Percentiles rank a stretch among this genome's conserved stretches.
Conservation (phyloP, 2,888 invertebrate genomes). For the Nomada hirtipes region DNA sequence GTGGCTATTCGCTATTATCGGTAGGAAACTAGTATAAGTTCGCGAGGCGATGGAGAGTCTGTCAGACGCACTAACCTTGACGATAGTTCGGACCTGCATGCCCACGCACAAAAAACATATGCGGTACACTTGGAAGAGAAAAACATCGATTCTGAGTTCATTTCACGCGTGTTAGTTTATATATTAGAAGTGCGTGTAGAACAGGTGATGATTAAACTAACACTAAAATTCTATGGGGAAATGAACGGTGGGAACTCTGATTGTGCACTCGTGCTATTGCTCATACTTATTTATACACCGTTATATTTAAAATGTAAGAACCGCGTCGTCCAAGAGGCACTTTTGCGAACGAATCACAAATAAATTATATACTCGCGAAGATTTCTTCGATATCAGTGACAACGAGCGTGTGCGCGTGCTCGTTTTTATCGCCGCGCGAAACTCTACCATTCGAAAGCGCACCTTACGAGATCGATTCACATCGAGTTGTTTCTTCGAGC, state of each 20-base stretch:
- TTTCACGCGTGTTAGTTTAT: slow-evolving; percentile 63
- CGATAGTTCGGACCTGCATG: slow-evolving; percentile 72
- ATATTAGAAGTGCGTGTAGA: slow-evolving; percentile 36
- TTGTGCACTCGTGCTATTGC: slow-evolving; percentile 82
- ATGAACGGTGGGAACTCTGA: slow-evolving; percentile 67
- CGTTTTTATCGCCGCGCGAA: slow-evolving; percentile 24
- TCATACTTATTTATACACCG: slow-evolving; percentile 85
- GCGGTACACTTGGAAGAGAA: slow-evolving; percentile 71
- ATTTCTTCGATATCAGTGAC: slow-evolving; percentile 27
- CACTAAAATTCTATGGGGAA: slow-evolving; percentile 58
- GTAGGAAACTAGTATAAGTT: slow-evolving; percentile 39
- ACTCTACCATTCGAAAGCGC: slow-evolving; percentile 16
- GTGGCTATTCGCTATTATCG: slow-evolving; percentile 24
- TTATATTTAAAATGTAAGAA: slow-evolving; percentile 84
- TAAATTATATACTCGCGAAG: slow-evolving; percentile 47
- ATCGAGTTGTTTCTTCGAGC: slow-evolving; percentile 34
- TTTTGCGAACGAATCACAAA: slow-evolving; percentile 29
- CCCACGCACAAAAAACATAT: slow-evolving; percentile 77
- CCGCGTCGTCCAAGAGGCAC: slow-evolving; percentile 63
- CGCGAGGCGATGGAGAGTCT: slow-evolving; percentile 32
- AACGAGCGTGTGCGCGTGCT: slow-evolving; percentile 16
- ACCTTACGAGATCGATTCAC: slow-evolving; percentile 37
- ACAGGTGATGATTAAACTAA: slow-evolving; percentile 22
- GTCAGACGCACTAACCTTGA: slow-evolving; percentile 79
- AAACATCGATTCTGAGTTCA: slow-evolving; percentile 69